Conservation (phyloP, 2,888 invertebrate genomes). For the Entomobrya multifasciata region DNA sequence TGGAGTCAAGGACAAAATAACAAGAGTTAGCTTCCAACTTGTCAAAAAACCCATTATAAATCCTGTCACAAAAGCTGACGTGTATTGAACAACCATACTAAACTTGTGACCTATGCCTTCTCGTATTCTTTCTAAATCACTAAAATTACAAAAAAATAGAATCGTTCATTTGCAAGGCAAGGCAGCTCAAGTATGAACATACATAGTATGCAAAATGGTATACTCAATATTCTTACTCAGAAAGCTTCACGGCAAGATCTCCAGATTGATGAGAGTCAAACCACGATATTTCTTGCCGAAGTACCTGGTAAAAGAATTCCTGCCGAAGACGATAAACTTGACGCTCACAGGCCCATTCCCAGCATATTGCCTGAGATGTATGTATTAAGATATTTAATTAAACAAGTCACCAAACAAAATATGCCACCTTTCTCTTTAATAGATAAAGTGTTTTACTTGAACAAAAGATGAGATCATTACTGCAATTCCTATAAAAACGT, state of each 20-base stretch:
- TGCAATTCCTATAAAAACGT: conserved; percentile 82
- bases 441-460: conserved; percentile 80
- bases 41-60: conserved; percentile 82
- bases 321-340: conserved; percentile 82
- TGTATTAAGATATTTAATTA: not conserved
- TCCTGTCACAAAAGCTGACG: conserved; percentile 82
- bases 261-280: conserved; percentile 82
- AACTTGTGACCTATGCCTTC: conserved; percentile 83
- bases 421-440: not conserved
- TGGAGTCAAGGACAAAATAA: conserved; percentile 83
- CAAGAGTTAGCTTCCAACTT: conserved; percentile 84
- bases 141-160: conserved; percentile 77
- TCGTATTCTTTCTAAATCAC: conserved; percentile 83
- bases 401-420: not conserved
- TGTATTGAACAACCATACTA: conserved; percentile 81
- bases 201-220: no score
- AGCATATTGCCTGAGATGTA: conserved; percentile 80
- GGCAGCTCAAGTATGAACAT: no score
- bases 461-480: conserved; percentile 82
- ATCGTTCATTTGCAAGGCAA: not conserved
- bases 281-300: conserved; percentile 81
- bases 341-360: conserved; percentile 81
- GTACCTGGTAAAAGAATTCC: conserved; percentile 81
- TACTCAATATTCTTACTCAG: conserved; percentile 81
- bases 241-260: conserved; percentile 82